Percentiles rank a stretch among this genome's conserved stretches.
Evolutionary conservation across 2,888 invertebrate genomes (phyloP).

Genomic region (Meteorus colon): DNA sequence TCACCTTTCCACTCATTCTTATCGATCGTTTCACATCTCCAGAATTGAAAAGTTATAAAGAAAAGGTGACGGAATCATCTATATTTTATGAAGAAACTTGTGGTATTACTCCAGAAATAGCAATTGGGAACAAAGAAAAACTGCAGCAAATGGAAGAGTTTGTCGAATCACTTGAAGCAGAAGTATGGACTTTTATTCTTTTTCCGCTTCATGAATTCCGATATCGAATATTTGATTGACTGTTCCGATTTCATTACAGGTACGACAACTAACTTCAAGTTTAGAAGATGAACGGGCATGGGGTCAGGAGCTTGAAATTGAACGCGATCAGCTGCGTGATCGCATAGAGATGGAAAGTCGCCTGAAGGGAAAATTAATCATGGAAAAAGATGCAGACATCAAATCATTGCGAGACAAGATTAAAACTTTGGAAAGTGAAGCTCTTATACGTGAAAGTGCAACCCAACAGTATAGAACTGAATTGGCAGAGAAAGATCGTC

Average conservation of each 20-base stretch:
- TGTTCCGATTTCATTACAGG: constrained; percentile 53
- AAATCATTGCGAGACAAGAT: constrained; percentile 62
- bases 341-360: constrained; percentile 62
- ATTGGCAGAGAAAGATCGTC: constrained; percentile 63
- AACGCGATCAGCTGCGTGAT: constrained; percentile 64
- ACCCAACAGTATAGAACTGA: constrained; percentile 65
- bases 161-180: constrained; percentile 66
- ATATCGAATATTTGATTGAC: constrained; percentile 18
- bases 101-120: constrained; percentile 66
- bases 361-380: constrained; percentile 59
- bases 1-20: background rate
- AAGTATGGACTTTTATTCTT: constrained; percentile 56
- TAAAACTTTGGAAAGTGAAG: constrained; percentile 65
- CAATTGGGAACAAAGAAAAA: constrained; percentile 67
- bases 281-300: constrained; percentile 68
- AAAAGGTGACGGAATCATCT: constrained; percentile 59
- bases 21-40: constrained; percentile 21
- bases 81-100: constrained; percentile 65
- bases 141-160: constrained; percentile 67
- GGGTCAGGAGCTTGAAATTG: constrained; percentile 67
- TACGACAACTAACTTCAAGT: constrained; percentile 65
- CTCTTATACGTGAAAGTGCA: constrained; percentile 67
- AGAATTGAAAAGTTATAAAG: constrained; percentile 64
- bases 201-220: background rate
- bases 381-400: constrained; percentile 60